A percentile compares a stretch with the other conserved stretches of the same genome.
These are phyloP conservation scores for Vimba vimba DNA, from an alignment of 2,113 vertebrate species.

Conservation along the genomic window DNA sequence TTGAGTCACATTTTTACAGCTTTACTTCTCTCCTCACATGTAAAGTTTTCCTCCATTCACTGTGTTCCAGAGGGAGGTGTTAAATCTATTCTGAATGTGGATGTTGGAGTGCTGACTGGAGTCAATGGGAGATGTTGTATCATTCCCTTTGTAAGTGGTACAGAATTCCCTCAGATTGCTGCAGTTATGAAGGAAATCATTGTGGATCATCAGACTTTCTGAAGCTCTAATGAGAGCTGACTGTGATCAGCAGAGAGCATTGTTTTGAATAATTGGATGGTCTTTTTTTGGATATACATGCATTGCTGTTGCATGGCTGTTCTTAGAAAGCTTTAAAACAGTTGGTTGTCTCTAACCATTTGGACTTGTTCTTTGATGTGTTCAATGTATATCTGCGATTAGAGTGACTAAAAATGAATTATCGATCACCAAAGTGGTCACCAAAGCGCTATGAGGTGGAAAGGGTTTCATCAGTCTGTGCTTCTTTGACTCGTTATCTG, in stretches of 20 bases:
- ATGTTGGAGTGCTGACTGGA: conserved; percentile 14
- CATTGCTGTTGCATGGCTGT: background rate
- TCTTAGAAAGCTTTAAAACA: background rate
- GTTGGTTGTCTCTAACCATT: background rate
- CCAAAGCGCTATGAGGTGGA: background rate
- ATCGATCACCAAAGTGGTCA: no score
- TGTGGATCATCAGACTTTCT: conserved; percentile 62
- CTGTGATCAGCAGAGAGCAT: conserved; percentile 28
- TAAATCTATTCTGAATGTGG: conserved; percentile 42
- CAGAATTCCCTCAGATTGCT: conserved; percentile 45
- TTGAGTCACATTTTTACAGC: conserved; percentile 36
- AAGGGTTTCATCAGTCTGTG: background rate
- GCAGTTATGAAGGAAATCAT: conserved; percentile 70
- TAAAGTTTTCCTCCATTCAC: conserved; percentile 44
- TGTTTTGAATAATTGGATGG: conserved; percentile 7
- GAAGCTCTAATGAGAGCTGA: conserved; percentile 57
- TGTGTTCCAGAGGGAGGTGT: conserved; percentile 40
- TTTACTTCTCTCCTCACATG: conserved; percentile 28
- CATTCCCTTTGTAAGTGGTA: conserved; percentile 46
- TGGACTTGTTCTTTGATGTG: background rate
- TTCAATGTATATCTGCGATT: no score
- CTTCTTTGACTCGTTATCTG: no score
- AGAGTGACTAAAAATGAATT: background rate
- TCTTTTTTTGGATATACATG: background rate
- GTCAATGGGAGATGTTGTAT: conserved; percentile 53